A percentile compares a stretch with the other conserved stretches of the same genome.
phyloP scores from a whole-genome alignment of 2,888 invertebrate species.

The Entomobrya multifasciata region DNA sequence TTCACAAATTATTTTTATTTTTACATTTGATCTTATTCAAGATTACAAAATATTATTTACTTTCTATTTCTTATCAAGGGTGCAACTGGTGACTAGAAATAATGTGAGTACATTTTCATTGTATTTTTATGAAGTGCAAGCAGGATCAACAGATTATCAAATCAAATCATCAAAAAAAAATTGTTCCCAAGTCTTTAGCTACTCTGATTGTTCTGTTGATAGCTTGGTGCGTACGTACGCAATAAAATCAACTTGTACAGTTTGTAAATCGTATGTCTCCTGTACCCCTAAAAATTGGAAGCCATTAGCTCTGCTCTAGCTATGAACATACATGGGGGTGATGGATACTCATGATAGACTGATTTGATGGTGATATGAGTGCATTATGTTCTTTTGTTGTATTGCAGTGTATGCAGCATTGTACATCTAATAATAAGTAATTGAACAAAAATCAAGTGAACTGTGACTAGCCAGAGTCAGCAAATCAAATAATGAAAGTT shows the following conservation, averaged over 20 bases:
- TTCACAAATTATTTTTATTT: conserved; percentile 10
- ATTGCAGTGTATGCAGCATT: too few relatives aligned
- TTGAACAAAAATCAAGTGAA: conserved; percentile 31
- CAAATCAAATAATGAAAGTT: conserved; percentile 33
- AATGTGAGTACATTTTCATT: conserved; percentile 15
- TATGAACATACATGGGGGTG: neutral
- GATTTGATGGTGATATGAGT: conserved; percentile 11
- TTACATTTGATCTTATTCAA: too few relatives aligned
- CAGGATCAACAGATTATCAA: conserved; percentile 52
- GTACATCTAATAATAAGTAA: conserved; percentile 40
- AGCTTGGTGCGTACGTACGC: conserved; percentile 16
- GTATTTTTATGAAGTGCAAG: conserved; percentile 45
- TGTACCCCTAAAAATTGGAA: neutral
- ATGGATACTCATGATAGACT: conserved; percentile 11
- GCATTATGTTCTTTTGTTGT: conserved; percentile 21
- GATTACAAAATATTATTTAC: too few relatives aligned
- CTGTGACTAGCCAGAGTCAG: too few relatives aligned
- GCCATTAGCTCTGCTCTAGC: neutral
- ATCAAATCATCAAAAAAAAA: conserved; percentile 42
- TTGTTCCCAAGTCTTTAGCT: neutral
- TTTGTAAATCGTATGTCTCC: conserved; percentile 33
- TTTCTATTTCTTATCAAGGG: neutral
- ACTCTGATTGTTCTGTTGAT: conserved; percentile 35
- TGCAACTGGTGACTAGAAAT: conserved; percentile 18
- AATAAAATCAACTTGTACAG: conserved; percentile 3